A percentile compares a stretch with the other conserved stretches of the same genome.
Conservation (phyloP, 1,140 invertebrate genomes). For the Diachasma alloeum region DNA sequence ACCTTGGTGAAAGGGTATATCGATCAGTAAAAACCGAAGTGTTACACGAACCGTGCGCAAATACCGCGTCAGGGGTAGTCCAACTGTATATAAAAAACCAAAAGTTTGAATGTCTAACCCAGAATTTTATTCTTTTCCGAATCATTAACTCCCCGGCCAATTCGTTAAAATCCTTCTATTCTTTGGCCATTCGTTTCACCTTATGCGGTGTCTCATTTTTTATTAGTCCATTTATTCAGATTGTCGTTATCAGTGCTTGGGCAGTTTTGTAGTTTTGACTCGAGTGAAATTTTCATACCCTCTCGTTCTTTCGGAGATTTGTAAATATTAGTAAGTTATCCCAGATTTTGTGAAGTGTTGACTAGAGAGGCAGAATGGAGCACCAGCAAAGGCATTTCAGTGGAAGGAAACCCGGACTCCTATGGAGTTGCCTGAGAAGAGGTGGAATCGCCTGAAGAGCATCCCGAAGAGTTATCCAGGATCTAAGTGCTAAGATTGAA, state of each 20-base stretch:
- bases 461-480: no score
- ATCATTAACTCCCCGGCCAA: not conserved
- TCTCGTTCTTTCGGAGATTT: no score
- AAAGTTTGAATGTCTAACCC: not conserved
- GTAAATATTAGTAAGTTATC: no score
- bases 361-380: no score
- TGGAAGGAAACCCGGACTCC: no score
- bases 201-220: not conserved
- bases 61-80: not conserved
- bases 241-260: not conserved
- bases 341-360: no score
- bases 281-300: not conserved
- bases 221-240: not conserved
- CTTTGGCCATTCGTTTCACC: not conserved
- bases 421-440: no score
- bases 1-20: not conserved
- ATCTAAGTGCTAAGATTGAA: no score
- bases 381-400: no score
- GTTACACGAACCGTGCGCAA: slow-evolving; percentile 1
- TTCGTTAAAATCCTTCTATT: not conserved
- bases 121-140: not conserved
- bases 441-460: no score
- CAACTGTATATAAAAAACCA: not conserved
- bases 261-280: not conserved
- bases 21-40: not conserved